A percentile compares a stretch with the other conserved stretches of the same genome.
Conservation (phyloP, 2,797 vertebrate species). For the Poeciliopsis infans region DNA sequence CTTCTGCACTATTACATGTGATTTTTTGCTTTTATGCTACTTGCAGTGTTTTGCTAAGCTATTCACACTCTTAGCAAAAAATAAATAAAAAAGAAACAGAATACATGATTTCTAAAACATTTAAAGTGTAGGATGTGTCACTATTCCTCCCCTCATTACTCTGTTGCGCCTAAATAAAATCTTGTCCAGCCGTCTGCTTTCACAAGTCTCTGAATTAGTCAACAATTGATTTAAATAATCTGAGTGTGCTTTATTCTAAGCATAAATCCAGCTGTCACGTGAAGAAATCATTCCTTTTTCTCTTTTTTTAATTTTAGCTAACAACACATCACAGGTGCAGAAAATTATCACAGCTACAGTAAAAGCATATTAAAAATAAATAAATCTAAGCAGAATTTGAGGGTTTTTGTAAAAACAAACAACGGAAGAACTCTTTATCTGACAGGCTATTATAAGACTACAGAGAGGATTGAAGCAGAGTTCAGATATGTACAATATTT, state of each 20-base stretch:
- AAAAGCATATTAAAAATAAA: background rate
- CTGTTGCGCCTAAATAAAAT: background rate
- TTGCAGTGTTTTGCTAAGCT: background rate
- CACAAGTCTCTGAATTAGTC: background rate
- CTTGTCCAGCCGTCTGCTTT: background rate
- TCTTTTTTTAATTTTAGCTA: background rate
- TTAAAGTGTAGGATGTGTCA: background rate
- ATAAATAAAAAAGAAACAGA: background rate
- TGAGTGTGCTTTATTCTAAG: background rate
- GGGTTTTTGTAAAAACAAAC: background rate
- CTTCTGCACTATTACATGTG: background rate
- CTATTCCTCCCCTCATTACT: background rate
- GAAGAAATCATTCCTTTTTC: background rate
- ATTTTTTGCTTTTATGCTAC: background rate
- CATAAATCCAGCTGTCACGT: background rate
- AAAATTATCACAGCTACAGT: conserved; percentile 12
- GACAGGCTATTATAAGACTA: conserved; percentile 39
- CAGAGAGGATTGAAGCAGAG: background rate
- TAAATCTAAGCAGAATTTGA: background rate
- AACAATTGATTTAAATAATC: background rate
- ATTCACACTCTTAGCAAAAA: background rate
- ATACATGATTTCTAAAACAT: background rate
- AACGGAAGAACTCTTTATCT: conserved; percentile 22
- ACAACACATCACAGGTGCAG: background rate
- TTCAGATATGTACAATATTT: background rate